Conservation (phyloP, 2,113 vertebrate species). For the Galbula dea region DNA sequence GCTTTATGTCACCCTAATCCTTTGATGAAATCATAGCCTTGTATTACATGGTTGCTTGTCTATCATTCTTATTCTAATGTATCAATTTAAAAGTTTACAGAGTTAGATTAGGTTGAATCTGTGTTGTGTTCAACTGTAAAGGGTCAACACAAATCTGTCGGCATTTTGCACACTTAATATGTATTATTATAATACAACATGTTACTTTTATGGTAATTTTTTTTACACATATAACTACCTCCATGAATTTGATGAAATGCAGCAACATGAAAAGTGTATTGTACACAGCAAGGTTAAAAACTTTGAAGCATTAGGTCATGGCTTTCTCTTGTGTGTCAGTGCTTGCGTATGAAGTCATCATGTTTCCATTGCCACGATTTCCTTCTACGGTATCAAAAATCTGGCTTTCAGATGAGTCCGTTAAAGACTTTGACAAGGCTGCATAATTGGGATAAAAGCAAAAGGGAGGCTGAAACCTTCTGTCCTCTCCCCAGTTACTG, state of each 20-base stretch:
- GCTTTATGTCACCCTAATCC: slow-evolving; percentile 63
- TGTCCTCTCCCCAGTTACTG: slow-evolving; percentile 51
- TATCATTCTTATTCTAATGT: slow-evolving; percentile 63
- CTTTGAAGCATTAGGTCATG: slow-evolving; percentile 64
- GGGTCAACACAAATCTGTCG: slow-evolving; percentile 82
- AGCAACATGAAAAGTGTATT: slow-evolving; percentile 77
- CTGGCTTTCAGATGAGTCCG: slow-evolving; percentile 66
- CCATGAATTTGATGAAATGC: slow-evolving; percentile 88
- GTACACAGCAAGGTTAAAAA: slow-evolving; percentile 69
- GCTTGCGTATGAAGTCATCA: slow-evolving; percentile 66
- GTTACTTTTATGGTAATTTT: slow-evolving; percentile 83
- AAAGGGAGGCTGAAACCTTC: slow-evolving; percentile 48
- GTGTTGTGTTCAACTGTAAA: slow-evolving; percentile 77
- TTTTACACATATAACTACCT: slow-evolving; percentile 93
- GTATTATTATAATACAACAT: slow-evolving; percentile 83
- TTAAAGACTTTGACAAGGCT: slow-evolving; percentile 49
- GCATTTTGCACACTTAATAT: slow-evolving; percentile 84
- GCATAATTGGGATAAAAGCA: slow-evolving; percentile 50
- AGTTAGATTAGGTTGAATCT: slow-evolving; percentile 76
- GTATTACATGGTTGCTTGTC: slow-evolving; percentile 66
- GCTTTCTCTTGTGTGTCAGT: slow-evolving; percentile 67
- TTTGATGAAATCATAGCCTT: slow-evolving; percentile 65
- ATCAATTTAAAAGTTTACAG: slow-evolving; percentile 75
- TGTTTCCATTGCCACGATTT: slow-evolving; percentile 69
- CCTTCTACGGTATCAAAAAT: slow-evolving; percentile 52